phyloP scores from a whole-genome alignment of 2,888 invertebrate genomes.

The Dichetophora obliterata region DNA sequence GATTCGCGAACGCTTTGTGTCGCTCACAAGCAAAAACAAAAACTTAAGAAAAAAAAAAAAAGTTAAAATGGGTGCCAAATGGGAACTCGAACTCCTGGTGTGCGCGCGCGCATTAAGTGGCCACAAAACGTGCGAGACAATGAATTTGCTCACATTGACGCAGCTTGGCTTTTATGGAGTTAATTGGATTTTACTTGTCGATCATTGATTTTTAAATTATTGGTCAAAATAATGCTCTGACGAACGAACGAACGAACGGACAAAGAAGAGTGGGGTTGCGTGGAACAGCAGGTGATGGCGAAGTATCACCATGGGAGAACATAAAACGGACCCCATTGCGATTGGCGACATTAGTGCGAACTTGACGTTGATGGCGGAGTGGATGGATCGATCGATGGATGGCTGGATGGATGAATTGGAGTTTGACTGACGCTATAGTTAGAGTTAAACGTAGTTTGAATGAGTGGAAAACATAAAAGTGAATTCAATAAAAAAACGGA shows the following conservation, averaged over 20 bases:
- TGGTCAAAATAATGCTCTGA: conserved; percentile 49
- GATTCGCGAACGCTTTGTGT: not conserved
- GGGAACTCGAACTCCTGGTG: conserved; percentile 11
- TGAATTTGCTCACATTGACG: conserved; percentile 60
- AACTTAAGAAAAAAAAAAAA: no score
- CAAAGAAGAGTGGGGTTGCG: not conserved
- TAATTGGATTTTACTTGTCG: conserved; percentile 66
- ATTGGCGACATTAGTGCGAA: conserved; percentile 11
- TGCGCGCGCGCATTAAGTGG: conserved; percentile 26
- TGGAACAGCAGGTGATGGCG: not conserved
- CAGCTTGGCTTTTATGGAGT: conserved; percentile 59
- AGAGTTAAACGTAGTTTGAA: not conserved
- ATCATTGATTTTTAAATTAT: conserved; percentile 57
- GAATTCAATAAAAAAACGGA: not conserved
- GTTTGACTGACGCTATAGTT: not conserved
- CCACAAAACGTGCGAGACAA: conserved; percentile 51
- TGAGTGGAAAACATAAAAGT: not conserved
- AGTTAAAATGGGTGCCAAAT: conserved; percentile 28
- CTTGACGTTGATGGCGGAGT: conserved; percentile 27
- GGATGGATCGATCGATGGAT: conserved; percentile 34
- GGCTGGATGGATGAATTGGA: conserved; percentile 16
- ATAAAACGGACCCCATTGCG: not conserved
- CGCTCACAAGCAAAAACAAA: not conserved
- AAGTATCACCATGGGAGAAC: conserved; percentile 5
- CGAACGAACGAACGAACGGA: conserved; percentile 24